Percentiles rank a stretch among this genome's conserved stretches.
Evolutionary conservation across 2,888 invertebrate species (phyloP).

Genomic region (Drosophila rellima): DNA sequence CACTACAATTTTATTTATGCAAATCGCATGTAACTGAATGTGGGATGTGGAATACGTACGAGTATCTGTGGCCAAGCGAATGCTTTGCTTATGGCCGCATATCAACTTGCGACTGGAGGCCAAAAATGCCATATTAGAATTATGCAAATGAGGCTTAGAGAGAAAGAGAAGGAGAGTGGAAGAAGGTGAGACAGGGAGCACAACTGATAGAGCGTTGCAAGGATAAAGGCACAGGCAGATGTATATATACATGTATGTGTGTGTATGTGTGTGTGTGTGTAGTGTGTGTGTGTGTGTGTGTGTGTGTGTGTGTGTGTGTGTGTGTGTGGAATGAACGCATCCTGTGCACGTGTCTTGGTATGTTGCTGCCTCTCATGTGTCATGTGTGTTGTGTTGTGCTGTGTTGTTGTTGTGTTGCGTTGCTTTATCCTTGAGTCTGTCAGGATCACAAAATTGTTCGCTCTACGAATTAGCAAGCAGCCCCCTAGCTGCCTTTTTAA

Average conservation of each 20-base stretch:
- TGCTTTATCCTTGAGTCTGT: slow-evolving; percentile 20
- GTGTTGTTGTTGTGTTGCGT: neutral
- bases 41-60: slow-evolving; percentile 22
- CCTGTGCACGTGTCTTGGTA: slow-evolving; percentile 34
- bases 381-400: neutral
- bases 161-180: neutral
- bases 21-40: slow-evolving; percentile 55
- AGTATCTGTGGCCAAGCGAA: slow-evolving; percentile 16
- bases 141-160: slow-evolving; percentile 67
- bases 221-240: neutral
- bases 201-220: slow-evolving; percentile 14
- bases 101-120: slow-evolving; percentile 27
- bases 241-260: neutral
- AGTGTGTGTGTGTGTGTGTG: slow-evolving; percentile 1
- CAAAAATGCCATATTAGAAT: slow-evolving; percentile 77
- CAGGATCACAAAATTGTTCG: slow-evolving; percentile 29
- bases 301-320: neutral
- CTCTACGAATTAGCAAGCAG: slow-evolving; percentile 41
- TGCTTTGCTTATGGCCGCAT: slow-evolving; percentile 22
- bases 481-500: slow-evolving; percentile 16
- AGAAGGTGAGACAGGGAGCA: neutral
- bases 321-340: slow-evolving; percentile 28
- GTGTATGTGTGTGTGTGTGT: neutral
- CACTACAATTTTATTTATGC: slow-evolving; percentile 73
- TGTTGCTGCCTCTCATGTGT: slow-evolving; percentile 16